Conservation (phyloP, 1,140 invertebrate species). For the Drosophila sp. region DNA sequence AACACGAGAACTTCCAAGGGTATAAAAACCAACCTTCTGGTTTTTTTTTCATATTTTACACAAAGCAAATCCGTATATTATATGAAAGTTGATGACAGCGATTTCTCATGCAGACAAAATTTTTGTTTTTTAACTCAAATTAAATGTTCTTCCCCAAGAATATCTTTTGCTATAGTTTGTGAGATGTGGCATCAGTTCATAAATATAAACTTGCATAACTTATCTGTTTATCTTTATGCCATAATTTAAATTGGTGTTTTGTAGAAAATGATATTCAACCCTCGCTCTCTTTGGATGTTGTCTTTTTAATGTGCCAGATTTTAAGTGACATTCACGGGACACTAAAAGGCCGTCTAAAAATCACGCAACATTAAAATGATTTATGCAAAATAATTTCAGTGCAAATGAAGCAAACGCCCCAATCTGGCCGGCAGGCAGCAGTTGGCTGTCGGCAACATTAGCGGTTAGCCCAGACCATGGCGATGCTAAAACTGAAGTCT, state of each 20-base stretch:
- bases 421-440: slow-evolving; percentile 38
- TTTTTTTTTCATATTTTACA: too few species aligned
- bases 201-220: too few species aligned
- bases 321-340: slow-evolving; percentile 77
- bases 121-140: too few species aligned
- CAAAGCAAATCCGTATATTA: too few species aligned
- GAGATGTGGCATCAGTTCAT: too few species aligned
- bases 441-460: slow-evolving; percentile 45
- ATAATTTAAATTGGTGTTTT: background rate
- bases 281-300: slow-evolving; percentile 35
- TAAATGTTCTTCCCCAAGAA: too few species aligned
- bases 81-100: too few species aligned
- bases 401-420: slow-evolving; percentile 73
- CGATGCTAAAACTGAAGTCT: slow-evolving; percentile 9
- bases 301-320: slow-evolving; percentile 74
- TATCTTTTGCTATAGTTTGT: too few species aligned
- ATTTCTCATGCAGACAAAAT: too few species aligned
- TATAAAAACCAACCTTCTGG: too few species aligned
- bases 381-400: slow-evolving; percentile 79
- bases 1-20: too few species aligned
- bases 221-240: background rate
- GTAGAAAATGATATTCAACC: slow-evolving; percentile 20
- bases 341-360: slow-evolving; percentile 78
- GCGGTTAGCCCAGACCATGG: slow-evolving; percentile 52
- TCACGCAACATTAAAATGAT: slow-evolving; percentile 80